A percentile compares a stretch with the other conserved stretches of the same genome.
These are phyloP conservation scores for Leucopsar rothschildi DNA, from an alignment of 2,113 vertebrate genomes.

Conservation along the genomic window DNA sequence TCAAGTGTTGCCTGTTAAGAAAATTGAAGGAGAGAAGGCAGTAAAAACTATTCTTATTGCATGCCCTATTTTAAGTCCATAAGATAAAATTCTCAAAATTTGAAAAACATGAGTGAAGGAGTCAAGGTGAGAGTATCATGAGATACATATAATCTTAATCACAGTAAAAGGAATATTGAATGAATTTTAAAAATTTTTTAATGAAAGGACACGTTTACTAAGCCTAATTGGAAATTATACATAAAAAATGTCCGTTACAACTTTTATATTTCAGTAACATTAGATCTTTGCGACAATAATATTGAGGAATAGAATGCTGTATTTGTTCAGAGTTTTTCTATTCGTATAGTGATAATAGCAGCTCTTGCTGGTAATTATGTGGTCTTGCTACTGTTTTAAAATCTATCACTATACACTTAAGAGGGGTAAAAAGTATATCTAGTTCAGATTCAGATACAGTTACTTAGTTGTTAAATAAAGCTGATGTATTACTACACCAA, in stretches of 20 bases:
- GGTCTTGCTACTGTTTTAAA: neutral
- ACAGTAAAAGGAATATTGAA: neutral
- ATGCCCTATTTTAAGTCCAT: conserved; percentile 43
- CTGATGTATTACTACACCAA: neutral
- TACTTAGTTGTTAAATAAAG: neutral
- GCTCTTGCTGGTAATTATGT: neutral
- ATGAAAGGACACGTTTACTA: neutral
- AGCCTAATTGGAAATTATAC: neutral
- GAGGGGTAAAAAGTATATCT: neutral
- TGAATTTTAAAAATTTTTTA: neutral
- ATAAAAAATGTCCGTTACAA: neutral
- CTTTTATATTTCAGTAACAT: neutral
- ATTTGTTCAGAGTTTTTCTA: neutral
- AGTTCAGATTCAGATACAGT: neutral
- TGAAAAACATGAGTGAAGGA: conserved; percentile 29
- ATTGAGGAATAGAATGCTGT: neutral
- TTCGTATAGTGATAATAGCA: neutral
- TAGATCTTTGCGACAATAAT: neutral
- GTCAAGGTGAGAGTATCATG: conserved; percentile 42
- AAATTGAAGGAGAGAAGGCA: conserved; percentile 55
- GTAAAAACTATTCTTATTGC: conserved; percentile 54
- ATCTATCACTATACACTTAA: neutral
- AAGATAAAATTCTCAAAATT: conserved; percentile 51
- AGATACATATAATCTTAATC: neutral
- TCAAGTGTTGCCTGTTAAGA: conserved; percentile 62